phyloP scores from a whole-genome alignment of 2,113 vertebrate genomes.

The Malurus elegans region DNA sequence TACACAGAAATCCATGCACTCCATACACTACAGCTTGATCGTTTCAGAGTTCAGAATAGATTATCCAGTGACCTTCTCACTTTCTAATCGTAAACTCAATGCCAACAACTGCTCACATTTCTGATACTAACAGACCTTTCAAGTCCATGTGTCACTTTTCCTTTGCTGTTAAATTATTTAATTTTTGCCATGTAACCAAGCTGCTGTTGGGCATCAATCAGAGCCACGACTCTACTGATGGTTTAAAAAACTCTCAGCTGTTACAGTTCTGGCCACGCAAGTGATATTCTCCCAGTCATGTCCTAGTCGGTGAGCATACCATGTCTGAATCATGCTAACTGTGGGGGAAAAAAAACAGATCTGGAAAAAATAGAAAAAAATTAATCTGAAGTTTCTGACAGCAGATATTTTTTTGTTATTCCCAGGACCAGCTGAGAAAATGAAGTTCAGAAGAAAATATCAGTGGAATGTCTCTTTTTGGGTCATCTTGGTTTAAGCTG shows the following conservation, averaged over 20 bases:
- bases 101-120: not conserved
- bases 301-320: not conserved
- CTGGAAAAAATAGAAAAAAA: not conserved
- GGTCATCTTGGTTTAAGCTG: not conserved
- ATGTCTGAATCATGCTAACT: not conserved
- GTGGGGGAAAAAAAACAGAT: fast-evolving
- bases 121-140: not conserved
- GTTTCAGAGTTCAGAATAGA: not conserved
- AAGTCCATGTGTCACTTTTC: not conserved
- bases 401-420: not conserved
- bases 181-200: not conserved
- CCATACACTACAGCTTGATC: not conserved
- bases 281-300: not conserved
- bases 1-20: not conserved
- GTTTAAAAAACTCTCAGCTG: not conserved
- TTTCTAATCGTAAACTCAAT: not conserved
- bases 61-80: not conserved
- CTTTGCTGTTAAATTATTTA: not conserved
- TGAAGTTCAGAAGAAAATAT: not conserved
- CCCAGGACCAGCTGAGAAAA: not conserved
- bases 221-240: not conserved
- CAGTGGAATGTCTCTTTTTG: not conserved
- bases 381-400: not conserved
- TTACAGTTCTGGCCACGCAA: not conserved
- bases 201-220: not conserved